These are phyloP conservation scores for Zaprionus capensis DNA, from an alignment of 1,140 invertebrate genomes.

Conservation along the genomic window DNA sequence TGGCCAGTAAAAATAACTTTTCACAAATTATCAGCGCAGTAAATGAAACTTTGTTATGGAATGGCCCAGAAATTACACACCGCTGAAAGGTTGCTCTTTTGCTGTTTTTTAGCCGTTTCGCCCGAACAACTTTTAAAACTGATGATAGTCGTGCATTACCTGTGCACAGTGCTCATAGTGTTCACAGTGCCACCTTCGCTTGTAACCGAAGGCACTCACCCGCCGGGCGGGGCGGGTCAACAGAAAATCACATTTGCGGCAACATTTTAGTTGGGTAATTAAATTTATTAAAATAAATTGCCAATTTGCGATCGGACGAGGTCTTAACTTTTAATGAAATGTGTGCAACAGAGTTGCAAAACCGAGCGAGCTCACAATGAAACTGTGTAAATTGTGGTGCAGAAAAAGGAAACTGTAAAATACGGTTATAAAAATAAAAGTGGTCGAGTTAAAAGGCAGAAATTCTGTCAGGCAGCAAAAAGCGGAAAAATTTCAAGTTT, in stretches of 20 bases:
- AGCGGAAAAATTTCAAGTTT: conserved; percentile 31
- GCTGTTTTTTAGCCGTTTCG: conserved; percentile 1
- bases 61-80: conserved; percentile 48
- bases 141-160: conserved; percentile 11
- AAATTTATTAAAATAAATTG: conserved; percentile 81
- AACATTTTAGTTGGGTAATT: conserved; percentile 60
- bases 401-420: not conserved
- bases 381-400: conserved; percentile 32
- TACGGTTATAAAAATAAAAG: conserved; percentile 6
- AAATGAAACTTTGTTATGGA: conserved; percentile 66
- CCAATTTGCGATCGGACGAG: conserved; percentile 53
- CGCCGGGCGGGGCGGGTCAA: not conserved
- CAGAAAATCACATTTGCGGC: conserved; percentile 35
- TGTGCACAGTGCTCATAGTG: not conserved
- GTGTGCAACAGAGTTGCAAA: conserved; percentile 28
- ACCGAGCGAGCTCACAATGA: conserved; percentile 42
- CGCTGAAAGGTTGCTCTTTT: conserved; percentile 18
- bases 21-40: conserved; percentile 75
- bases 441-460: conserved; percentile 7
- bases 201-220: not conserved
- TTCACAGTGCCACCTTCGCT: not conserved
- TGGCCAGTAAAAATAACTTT: conserved; percentile 48
- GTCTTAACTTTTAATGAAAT: conserved; percentile 70
- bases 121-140: conserved; percentile 38
- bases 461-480: conserved; percentile 23